Conservation (phyloP, 2,797 vertebrate genomes). For the Pipistrellus nathusii region DNA sequence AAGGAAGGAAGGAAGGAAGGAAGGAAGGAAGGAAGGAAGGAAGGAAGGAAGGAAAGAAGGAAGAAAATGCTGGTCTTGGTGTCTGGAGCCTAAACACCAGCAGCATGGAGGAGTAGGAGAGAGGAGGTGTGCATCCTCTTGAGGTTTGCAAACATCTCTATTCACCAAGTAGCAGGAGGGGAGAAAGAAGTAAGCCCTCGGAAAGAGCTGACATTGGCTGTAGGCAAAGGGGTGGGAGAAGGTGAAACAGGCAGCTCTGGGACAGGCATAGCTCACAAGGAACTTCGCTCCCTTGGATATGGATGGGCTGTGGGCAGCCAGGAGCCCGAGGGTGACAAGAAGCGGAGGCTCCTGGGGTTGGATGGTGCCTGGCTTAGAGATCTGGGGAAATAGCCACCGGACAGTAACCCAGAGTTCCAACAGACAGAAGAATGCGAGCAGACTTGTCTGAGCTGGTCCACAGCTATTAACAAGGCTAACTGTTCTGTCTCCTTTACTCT, state of each 20-base stretch:
- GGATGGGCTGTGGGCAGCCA: neutral
- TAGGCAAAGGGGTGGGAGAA: neutral
- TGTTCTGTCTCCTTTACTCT: neutral
- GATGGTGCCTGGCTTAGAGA: neutral
- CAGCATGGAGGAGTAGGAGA: neutral
- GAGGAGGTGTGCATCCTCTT: neutral
- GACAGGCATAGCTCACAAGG: too few relatives aligned
- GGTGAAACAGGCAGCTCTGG: neutral
- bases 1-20: too few relatives aligned
- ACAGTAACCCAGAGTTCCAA: neutral
- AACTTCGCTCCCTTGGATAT: neutral
- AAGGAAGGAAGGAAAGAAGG: too few relatives aligned
- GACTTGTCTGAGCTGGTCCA: neutral
- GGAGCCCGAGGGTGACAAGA: neutral
- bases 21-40: too few relatives aligned
- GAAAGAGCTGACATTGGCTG: neutral
- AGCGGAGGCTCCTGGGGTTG: neutral
- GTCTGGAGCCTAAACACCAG: neutral
- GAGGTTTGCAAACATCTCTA: neutral
- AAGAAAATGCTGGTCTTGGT: neutral
- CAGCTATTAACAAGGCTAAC: neutral
- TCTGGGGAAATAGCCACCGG: neutral
- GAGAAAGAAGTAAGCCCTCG: neutral
- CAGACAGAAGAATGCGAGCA: neutral
- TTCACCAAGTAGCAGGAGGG: neutral